phyloP scores from a whole-genome alignment of 2,797 vertebrate species.

The Alcedo atthis region DNA sequence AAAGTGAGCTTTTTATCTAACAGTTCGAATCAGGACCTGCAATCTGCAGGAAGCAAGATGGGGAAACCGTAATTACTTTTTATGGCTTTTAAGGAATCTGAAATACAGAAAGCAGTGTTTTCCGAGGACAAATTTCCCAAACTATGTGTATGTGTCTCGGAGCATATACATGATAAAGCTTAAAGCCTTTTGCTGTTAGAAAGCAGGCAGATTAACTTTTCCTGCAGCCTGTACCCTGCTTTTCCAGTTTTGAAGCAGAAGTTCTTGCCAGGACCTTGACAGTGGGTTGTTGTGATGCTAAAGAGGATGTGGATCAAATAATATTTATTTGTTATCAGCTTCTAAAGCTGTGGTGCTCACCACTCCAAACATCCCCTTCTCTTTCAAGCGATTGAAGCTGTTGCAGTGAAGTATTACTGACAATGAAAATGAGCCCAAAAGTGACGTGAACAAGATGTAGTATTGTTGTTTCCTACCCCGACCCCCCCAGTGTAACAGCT shows the following conservation, averaged over 20 bases:
- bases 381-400: not conserved
- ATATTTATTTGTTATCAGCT: not conserved
- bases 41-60: not conserved
- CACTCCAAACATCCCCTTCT: not conserved
- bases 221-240: not conserved
- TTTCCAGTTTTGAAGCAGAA: not conserved
- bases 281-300: not conserved
- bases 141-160: not conserved
- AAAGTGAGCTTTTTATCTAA: not conserved
- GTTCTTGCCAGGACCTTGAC: not conserved
- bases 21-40: not conserved
- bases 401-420: not conserved
- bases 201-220: not conserved
- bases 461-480: not conserved
- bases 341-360: not conserved
- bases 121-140: not conserved
- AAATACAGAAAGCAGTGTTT: fast-evolving
- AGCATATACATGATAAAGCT: not conserved
- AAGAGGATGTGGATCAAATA: not conserved
- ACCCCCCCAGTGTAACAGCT: not conserved
- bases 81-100: not conserved
- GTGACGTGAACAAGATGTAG: not conserved
- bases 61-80: not conserved
- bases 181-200: not conserved
- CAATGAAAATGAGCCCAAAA: not conserved